A percentile compares a stretch with the other conserved stretches of the same genome.
Evolutionary conservation across 1,140 invertebrate genomes (phyloP).

Genomic region (Glomeris maerens): DNA sequence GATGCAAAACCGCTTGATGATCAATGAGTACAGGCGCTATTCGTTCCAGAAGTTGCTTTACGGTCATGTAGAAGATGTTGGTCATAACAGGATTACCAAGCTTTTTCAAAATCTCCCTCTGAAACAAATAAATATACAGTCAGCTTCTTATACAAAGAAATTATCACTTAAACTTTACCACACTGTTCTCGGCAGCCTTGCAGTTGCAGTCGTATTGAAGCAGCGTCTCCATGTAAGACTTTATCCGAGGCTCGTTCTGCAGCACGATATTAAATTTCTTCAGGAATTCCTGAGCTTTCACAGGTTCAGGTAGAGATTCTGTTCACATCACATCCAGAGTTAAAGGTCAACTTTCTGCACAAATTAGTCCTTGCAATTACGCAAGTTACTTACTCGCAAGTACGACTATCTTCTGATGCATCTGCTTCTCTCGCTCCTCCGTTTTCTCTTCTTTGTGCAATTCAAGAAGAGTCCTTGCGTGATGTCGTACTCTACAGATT

Average conservation of each 20-base stretch:
- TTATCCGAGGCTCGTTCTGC: slow-evolving; percentile 55
- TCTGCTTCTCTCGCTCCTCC: slow-evolving; percentile 16
- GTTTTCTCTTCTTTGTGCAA: slow-evolving; percentile 35
- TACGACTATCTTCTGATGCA: slow-evolving; percentile 16
- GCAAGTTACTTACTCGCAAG: slow-evolving; percentile 16
- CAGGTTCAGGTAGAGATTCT: slow-evolving; percentile 71
- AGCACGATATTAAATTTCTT: slow-evolving; percentile 74
- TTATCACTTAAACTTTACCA: slow-evolving; percentile 30
- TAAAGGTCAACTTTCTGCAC: not conserved
- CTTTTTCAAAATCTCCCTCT: slow-evolving; percentile 73
- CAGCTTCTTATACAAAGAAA: not conserved
- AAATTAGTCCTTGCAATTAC: not conserved
- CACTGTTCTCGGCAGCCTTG: slow-evolving; percentile 70
- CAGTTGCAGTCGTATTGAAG: slow-evolving; percentile 74
- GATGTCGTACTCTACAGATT: slow-evolving; percentile 49
- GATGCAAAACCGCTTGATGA: slow-evolving; percentile 55
- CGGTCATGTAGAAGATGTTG: slow-evolving; percentile 86
- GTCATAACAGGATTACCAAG: slow-evolving; percentile 84
- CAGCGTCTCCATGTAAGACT: slow-evolving; percentile 70
- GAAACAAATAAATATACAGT: slow-evolving; percentile 13
- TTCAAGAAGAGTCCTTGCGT: slow-evolving; percentile 71
- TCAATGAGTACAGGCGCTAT: slow-evolving; percentile 93
- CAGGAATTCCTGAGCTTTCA: slow-evolving; percentile 82
- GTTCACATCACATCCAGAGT: slow-evolving; percentile 1
- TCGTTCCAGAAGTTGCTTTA: slow-evolving; percentile 84